A percentile compares a stretch with the other conserved stretches of the same genome.
phyloP scores from a whole-genome alignment of 2,888 invertebrate species.

The Clitarchus hookeri region DNA sequence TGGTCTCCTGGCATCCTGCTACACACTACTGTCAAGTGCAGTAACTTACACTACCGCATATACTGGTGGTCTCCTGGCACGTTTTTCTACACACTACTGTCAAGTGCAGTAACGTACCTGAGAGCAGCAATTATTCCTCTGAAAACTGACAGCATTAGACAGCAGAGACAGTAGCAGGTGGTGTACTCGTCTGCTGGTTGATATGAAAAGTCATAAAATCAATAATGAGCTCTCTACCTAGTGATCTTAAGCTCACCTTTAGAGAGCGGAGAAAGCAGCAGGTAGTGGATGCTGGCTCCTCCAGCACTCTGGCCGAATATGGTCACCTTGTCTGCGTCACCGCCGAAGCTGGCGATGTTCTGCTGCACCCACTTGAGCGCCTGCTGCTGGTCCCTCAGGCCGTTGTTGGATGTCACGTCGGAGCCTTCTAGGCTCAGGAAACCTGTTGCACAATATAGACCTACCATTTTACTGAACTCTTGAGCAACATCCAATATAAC shows the following conservation, averaged over 20 bases:
- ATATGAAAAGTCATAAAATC: not conserved
- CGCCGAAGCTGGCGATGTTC: conserved; percentile 19
- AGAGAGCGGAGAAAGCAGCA: conserved; percentile 11
- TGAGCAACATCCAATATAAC: too few species aligned
- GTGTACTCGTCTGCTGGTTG: not conserved
- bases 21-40: too few species aligned
- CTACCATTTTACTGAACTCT: too few species aligned
- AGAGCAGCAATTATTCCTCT: not conserved
- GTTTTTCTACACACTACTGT: too few species aligned
- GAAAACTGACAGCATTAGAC: not conserved
- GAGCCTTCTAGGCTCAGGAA: conserved; percentile 16
- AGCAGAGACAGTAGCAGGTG: not conserved
- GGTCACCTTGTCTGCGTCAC: not conserved
- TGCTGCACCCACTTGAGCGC: conserved; percentile 19
- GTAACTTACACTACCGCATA: too few species aligned
- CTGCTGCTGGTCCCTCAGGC: conserved; percentile 4
- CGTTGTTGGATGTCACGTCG: conserved; percentile 11
- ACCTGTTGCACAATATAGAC: not conserved
- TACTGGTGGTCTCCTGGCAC: too few species aligned
- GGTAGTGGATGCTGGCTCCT: conserved; percentile 18
- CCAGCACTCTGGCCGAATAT: conserved; percentile 17
- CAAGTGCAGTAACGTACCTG: not conserved
- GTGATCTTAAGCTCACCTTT: not conserved
- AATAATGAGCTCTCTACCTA: not conserved
- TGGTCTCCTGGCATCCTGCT: too few species aligned